phyloP scores from a whole-genome alignment of 2,888 invertebrate species.

The Chirona hameri region DNA sequence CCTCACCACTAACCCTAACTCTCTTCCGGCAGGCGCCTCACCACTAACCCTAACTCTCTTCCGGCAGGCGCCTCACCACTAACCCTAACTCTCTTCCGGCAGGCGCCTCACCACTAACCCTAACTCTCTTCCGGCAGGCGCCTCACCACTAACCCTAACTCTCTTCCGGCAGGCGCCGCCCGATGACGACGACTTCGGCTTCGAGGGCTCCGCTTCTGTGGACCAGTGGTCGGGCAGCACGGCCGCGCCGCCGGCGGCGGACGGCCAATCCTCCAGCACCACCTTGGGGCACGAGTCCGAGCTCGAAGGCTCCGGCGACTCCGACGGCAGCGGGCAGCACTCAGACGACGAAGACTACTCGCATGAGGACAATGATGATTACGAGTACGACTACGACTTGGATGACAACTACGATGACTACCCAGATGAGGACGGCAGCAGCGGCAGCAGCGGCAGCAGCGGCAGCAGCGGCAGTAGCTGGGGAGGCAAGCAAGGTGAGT shows the following conservation, averaged over 20 bases:
- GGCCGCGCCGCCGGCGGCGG: neutral
- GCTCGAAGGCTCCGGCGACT: neutral
- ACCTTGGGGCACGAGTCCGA: neutral
- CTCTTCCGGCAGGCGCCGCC: neutral
- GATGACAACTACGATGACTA: neutral
- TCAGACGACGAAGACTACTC: slow-evolving; percentile 1
- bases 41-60: too few species aligned
- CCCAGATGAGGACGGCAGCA: neutral
- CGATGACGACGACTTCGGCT: neutral
- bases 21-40: too few species aligned
- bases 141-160: too few species aligned
- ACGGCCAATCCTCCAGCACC: neutral
- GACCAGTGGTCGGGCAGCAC: neutral
- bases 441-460: neutral
- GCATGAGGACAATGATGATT: neutral
- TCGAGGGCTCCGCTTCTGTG: neutral
- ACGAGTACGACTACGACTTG: neutral
- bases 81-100: too few species aligned
- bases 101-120: too few species aligned
- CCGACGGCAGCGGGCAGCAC: neutral
- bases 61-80: too few species aligned
- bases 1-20: too few species aligned
- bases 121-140: neutral
- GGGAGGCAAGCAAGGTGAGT: neutral
- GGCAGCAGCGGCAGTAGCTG: too few species aligned